phyloP scores from a whole-genome alignment of 2,113 vertebrate species.

The Cnemophilus loriae region DNA sequence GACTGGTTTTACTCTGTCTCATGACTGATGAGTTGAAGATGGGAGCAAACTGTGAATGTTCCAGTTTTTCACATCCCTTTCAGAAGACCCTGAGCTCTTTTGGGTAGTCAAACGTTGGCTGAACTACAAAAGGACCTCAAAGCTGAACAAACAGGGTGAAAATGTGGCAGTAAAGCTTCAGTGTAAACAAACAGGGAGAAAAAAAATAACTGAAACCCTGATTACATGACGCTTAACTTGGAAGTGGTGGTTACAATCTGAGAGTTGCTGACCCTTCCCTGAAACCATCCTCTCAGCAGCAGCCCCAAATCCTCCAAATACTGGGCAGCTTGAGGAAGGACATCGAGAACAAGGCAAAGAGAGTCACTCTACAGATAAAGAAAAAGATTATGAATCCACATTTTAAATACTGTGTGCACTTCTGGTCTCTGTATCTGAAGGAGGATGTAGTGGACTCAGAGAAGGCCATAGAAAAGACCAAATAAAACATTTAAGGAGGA shows the following conservation, averaged over 20 bases:
- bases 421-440: neutral
- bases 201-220: neutral
- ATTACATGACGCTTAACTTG: neutral
- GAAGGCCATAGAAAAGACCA: neutral
- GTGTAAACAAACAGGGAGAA: neutral
- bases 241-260: neutral
- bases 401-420: neutral
- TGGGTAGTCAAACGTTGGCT: neutral
- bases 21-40: neutral
- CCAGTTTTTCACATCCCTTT: neutral
- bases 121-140: neutral
- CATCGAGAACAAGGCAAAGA: neutral
- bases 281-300: neutral
- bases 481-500: neutral
- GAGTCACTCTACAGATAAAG: neutral
- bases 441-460: neutral
- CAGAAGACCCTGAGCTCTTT: neutral
- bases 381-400: neutral
- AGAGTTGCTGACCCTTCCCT: neutral
- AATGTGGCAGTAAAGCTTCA: neutral
- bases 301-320: neutral
- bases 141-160: neutral
- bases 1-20: neutral
- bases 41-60: neutral
- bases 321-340: neutral